phyloP scores from a whole-genome alignment of 2,797 vertebrate genomes.

The Hydrolagus colliei region DNA sequence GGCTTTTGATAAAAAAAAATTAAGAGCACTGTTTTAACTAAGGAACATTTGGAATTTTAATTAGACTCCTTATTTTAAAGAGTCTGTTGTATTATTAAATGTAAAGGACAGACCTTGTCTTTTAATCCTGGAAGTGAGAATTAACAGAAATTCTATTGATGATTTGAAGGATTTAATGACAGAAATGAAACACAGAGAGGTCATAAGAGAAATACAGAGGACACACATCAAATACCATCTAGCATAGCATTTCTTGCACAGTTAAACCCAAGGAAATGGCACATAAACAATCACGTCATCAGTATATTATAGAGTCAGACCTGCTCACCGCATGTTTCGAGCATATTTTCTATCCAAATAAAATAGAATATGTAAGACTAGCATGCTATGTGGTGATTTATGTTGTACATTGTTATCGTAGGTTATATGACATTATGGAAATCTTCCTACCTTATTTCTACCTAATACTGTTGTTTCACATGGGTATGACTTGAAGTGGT shows the following conservation, averaged over 20 bases:
- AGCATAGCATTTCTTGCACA: background rate
- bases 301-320: background rate
- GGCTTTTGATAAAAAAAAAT: background rate
- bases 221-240: too few species aligned
- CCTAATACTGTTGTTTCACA: background rate
- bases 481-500: background rate
- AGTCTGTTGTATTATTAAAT: background rate
- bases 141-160: background rate
- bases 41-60: constrained; percentile 6
- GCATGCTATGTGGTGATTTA: too few species aligned
- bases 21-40: background rate
- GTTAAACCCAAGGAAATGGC: background rate
- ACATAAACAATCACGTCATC: too few species aligned
- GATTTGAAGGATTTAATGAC: background rate
- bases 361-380: too few species aligned
- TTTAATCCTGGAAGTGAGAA: background rate
- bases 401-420: too few species aligned
- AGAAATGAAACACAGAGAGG: background rate
- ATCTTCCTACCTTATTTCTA: background rate
- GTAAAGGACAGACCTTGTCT: background rate
- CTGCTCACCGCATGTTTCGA: background rate
- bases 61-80: background rate
- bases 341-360: too few species aligned
- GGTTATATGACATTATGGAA: too few species aligned
- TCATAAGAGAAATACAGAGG: too few species aligned